Conservation (phyloP, 1,140 invertebrate species). For the Lasaia peninsularis region DNA sequence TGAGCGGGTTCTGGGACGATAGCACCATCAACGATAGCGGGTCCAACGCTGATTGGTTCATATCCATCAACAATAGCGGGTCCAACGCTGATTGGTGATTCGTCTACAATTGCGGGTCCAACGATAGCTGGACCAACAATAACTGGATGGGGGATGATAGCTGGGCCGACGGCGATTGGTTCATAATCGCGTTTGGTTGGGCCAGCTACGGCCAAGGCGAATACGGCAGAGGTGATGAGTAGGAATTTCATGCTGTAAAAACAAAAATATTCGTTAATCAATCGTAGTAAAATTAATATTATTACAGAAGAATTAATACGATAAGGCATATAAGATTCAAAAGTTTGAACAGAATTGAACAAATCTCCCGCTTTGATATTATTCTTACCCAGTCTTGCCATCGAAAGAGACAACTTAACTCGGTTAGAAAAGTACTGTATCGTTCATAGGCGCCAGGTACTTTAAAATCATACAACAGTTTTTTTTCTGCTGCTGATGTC, state of each 20-base stretch:
- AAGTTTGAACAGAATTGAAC: no score
- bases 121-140: slow-evolving; percentile 26
- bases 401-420: no score
- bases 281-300: no score
- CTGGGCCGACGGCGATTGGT: slow-evolving; percentile 1
- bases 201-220: slow-evolving; percentile 40
- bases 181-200: slow-evolving; percentile 1
- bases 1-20: neutral
- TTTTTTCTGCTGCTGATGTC: no score
- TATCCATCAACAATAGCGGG: slow-evolving; percentile 14
- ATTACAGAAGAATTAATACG: no score
- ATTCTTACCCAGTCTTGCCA: no score
- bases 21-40: slow-evolving; percentile 24
- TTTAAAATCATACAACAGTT: no score
- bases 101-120: slow-evolving; percentile 29
- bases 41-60: slow-evolving; percentile 22
- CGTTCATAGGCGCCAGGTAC: no score
- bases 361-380: no score
- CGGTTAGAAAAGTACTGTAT: no score
- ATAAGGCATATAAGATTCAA: no score
- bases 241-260: slow-evolving; percentile 38
- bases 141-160: slow-evolving; percentile 18
- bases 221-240: slow-evolving; percentile 29
- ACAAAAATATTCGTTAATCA: slow-evolving; percentile 5
- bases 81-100: slow-evolving; percentile 19